Evolutionary conservation across 1,140 invertebrate genomes (phyloP).

Genomic region (Campoletis sonorensis): DNA sequence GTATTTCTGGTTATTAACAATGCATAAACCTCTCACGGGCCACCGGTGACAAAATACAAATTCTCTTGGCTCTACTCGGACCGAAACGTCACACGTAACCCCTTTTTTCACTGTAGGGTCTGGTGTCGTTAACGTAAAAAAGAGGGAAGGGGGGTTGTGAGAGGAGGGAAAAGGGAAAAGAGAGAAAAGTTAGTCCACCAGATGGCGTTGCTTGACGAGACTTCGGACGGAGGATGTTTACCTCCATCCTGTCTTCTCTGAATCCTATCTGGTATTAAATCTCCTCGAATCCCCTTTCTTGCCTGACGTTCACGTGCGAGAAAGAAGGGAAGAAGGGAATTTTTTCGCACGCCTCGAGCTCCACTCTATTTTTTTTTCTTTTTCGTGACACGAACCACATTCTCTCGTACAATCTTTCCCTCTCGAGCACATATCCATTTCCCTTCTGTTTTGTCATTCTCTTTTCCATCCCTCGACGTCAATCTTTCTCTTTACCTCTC

Average conservation of each 20-base stretch:
- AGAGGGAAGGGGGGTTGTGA: neutral
- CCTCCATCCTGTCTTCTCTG: constrained; percentile 60
- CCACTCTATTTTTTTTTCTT: constrained; percentile 28
- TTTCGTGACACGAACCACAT: neutral
- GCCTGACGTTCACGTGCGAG: constrained; percentile 48
- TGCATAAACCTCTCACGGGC: constrained; percentile 16
- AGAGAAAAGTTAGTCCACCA: neutral
- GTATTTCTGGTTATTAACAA: constrained; percentile 17
- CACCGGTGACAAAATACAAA: constrained; percentile 17
- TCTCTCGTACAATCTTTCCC: constrained; percentile 1
- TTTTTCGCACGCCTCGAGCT: constrained; percentile 35
- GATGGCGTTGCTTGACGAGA: constrained; percentile 16
- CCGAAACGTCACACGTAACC: neutral
- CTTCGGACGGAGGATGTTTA: constrained; percentile 59
- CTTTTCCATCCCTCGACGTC: neutral
- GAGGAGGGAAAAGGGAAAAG: neutral
- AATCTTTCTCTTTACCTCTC: constrained; percentile 6
- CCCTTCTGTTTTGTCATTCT: constrained; percentile 28
- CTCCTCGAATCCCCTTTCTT: constrained; percentile 64
- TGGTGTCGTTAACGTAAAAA: constrained; percentile 24
- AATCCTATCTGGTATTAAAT: constrained; percentile 74
- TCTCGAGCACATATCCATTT: constrained; percentile 15
- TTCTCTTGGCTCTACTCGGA: neutral
- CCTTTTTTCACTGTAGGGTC: neutral
- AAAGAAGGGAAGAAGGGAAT: neutral